These are phyloP conservation scores for Orycteropus afer DNA, from an alignment of 2,113 vertebrate species.

Conservation along the genomic window DNA sequence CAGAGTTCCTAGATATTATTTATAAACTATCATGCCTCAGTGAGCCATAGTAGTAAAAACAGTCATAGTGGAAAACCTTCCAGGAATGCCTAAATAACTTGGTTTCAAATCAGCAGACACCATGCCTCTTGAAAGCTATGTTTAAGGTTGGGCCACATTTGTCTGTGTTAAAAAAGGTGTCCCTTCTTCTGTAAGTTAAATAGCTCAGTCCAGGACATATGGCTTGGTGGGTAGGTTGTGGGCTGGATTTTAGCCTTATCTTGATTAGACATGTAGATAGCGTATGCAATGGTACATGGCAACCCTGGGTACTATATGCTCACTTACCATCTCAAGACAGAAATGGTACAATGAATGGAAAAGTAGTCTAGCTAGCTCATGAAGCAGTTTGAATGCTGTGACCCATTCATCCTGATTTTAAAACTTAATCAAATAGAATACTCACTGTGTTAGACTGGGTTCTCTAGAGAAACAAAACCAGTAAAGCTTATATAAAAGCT, in stretches of 20 bases:
- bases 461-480: too few species aligned
- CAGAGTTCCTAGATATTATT: background rate
- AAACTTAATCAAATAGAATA: constrained; percentile 45
- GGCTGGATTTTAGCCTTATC: background rate
- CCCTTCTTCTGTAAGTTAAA: background rate
- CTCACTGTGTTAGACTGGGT: too few species aligned
- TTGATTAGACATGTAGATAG: background rate
- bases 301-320: background rate
- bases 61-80: background rate
- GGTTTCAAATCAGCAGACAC: background rate
- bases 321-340: background rate
- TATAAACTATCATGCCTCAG: background rate
- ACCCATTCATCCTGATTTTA: constrained; percentile 16
- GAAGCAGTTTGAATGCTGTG: background rate
- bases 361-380: background rate
- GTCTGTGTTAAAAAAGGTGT: background rate
- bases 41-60: background rate
- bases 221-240: background rate
- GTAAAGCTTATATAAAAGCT: too few species aligned
- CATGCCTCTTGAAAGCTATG: background rate
- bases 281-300: background rate
- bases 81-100: background rate
- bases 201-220: background rate
- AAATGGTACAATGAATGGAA: background rate
- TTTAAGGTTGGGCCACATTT: background rate